These are phyloP conservation scores for Tetanocera ferruginea DNA, from an alignment of 2,888 invertebrate species.

Conservation along the genomic window DNA sequence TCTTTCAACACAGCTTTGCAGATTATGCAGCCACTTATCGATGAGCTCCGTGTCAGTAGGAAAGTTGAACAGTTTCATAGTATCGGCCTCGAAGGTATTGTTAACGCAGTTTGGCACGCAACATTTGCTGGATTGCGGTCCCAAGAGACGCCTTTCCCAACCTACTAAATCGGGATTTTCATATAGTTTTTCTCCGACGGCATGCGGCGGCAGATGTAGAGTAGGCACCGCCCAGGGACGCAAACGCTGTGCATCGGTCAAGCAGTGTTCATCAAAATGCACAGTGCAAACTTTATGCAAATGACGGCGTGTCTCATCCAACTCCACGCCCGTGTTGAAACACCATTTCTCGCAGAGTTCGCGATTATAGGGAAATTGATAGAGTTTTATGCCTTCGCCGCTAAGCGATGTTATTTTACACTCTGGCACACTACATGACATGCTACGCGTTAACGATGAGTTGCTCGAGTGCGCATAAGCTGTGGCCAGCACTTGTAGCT, in stretches of 20 bases:
- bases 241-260: constrained; percentile 53
- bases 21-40: constrained; percentile 51
- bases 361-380: constrained; percentile 54
- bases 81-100: constrained; percentile 22
- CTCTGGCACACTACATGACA: constrained; percentile 47
- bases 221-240: constrained; percentile 62
- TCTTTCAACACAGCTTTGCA: constrained; percentile 46
- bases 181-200: constrained; percentile 33
- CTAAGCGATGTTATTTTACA: constrained; percentile 46
- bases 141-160: constrained; percentile 45
- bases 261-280: constrained; percentile 59
- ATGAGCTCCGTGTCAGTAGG: constrained; percentile 47
- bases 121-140: constrained; percentile 47
- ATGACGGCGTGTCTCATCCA: constrained; percentile 54
- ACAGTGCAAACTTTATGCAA: constrained; percentile 59
- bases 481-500: constrained; percentile 32
- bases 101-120: constrained; percentile 47
- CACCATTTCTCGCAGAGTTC: constrained; percentile 58
- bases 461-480: constrained; percentile 46
- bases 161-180: constrained; percentile 47
- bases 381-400: constrained; percentile 54
- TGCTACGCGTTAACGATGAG: constrained; percentile 46
- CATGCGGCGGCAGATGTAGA: constrained; percentile 34
- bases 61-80: constrained; percentile 47
- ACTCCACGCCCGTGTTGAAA: constrained; percentile 55